Evolutionary conservation across 2,888 invertebrate species (phyloP).

Genomic region (Drosophila anomalata): DNA sequence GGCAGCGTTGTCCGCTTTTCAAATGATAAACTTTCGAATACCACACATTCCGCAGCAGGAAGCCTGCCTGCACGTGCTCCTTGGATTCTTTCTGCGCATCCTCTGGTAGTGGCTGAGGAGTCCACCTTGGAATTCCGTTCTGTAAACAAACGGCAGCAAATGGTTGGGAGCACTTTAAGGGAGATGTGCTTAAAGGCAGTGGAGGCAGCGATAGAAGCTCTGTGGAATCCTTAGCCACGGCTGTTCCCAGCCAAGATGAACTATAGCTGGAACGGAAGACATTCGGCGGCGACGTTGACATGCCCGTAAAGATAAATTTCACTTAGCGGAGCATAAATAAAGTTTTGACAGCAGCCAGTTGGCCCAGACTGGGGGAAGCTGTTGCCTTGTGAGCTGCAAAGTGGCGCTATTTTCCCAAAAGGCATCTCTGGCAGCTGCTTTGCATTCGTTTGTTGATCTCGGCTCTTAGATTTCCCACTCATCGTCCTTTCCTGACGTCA

Average conservation of each 20-base stretch:
- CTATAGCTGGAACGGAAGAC: conserved; percentile 13
- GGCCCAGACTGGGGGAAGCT: conserved; percentile 30
- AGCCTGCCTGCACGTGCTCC: conserved; percentile 36
- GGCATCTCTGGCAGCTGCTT: conserved; percentile 58
- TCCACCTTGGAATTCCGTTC: conserved; percentile 26
- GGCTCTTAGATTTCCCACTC: conserved; percentile 30
- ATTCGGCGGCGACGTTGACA: conserved; percentile 57
- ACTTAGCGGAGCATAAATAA: conserved; percentile 75
- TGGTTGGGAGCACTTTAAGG: conserved; percentile 49
- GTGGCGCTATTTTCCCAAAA: conserved; percentile 54
- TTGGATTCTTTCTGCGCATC: conserved; percentile 21
- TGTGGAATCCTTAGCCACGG: conserved; percentile 56
- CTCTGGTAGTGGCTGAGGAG: conserved; percentile 5
- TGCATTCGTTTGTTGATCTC: conserved; percentile 47
- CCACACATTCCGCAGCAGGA: conserved; percentile 21
- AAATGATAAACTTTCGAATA: conserved; percentile 41
- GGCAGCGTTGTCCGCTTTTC: conserved; percentile 14
- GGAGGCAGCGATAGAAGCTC: conserved; percentile 6
- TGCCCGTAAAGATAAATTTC: conserved; percentile 74
- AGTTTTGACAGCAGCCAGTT: conserved; percentile 68
- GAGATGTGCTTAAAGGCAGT: conserved; percentile 54
- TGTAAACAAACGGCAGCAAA: conserved; percentile 49
- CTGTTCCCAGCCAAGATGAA: conserved; percentile 29
- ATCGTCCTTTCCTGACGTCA: conserved; percentile 30
- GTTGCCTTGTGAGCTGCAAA: conserved; percentile 29